Evolutionary conservation across 2,888 invertebrate species (phyloP).

Genomic region (Drepana falcataria): DNA sequence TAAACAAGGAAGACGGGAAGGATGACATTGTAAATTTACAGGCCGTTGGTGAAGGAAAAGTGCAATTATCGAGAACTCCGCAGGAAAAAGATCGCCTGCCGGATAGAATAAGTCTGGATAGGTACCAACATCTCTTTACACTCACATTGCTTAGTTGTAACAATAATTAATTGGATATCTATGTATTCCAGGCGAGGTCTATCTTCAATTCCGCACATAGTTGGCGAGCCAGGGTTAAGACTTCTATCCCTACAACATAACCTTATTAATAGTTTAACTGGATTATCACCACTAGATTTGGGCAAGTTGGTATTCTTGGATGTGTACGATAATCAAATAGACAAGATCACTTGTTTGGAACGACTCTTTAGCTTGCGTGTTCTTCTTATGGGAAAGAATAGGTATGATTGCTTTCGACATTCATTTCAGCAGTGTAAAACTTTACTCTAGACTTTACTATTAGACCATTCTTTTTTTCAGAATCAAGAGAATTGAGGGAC

Average conservation of each 20-base stretch:
- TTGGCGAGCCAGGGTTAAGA: constrained; percentile 88
- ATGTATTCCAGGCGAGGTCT: constrained; percentile 82
- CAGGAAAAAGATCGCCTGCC: constrained; percentile 91
- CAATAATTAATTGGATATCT: not conserved
- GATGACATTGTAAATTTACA: constrained; percentile 71
- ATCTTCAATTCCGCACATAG: constrained; percentile 89
- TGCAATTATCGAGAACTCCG: constrained; percentile 83
- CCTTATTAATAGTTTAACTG: constrained; percentile 86
- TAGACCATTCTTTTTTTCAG: constrained; percentile 59
- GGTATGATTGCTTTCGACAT: constrained; percentile 58
- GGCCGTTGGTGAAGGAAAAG: constrained; percentile 81
- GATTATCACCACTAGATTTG: constrained; percentile 75
- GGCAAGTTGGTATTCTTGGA: constrained; percentile 93
- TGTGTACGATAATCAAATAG: constrained; percentile 96
- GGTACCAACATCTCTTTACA: constrained; percentile 50
- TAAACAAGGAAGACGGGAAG: constrained; percentile 50
- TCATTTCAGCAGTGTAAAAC: no score
- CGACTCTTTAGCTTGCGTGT: constrained; percentile 89
- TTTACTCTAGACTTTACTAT: no score
- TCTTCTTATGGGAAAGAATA: constrained; percentile 94
- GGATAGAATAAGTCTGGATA: constrained; percentile 92
- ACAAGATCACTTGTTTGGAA: constrained; percentile 88
- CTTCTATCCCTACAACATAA: constrained; percentile 95
- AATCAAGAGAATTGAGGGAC: constrained; percentile 87
- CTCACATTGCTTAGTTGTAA: not conserved